Conservation (phyloP, 2,888 invertebrate species). For the Candidula unifasciata region DNA sequence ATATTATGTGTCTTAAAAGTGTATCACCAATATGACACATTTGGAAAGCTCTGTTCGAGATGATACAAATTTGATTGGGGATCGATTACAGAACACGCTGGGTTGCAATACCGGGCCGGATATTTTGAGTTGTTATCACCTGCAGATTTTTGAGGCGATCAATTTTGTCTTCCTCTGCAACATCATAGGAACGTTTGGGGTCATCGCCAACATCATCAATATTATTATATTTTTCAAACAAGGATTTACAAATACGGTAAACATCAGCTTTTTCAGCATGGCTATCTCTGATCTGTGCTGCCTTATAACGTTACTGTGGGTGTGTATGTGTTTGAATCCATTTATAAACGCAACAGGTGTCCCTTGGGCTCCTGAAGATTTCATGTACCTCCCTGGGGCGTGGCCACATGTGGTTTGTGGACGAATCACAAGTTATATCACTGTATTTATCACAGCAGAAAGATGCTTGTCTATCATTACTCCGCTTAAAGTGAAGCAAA, state of each 20-base stretch:
- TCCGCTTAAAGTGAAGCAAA: conserved; percentile 2
- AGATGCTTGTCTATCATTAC: background rate
- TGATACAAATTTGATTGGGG: too few species aligned
- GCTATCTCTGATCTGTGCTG: conserved; percentile 14
- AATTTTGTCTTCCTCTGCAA: background rate
- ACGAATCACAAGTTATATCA: conserved; percentile 7
- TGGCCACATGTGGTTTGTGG: background rate
- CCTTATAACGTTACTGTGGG: background rate
- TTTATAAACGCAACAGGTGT: background rate
- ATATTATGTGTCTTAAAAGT: too few species aligned
- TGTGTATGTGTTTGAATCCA: background rate
- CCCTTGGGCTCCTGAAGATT: background rate
- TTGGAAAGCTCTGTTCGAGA: too few species aligned
- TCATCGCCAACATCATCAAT: background rate
- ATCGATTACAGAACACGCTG: too few species aligned
- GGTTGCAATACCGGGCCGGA: too few species aligned
- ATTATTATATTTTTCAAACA: background rate
- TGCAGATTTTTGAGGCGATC: background rate
- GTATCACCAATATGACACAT: too few species aligned
- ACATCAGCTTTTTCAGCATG: conserved; percentile 7
- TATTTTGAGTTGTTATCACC: too few species aligned
- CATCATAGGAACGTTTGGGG: background rate
- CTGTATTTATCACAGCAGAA: background rate
- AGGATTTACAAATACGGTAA: background rate
- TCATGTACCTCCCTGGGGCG: background rate